Conservation (phyloP, 2,888 invertebrate species). For the Standfussiana lucernea region DNA sequence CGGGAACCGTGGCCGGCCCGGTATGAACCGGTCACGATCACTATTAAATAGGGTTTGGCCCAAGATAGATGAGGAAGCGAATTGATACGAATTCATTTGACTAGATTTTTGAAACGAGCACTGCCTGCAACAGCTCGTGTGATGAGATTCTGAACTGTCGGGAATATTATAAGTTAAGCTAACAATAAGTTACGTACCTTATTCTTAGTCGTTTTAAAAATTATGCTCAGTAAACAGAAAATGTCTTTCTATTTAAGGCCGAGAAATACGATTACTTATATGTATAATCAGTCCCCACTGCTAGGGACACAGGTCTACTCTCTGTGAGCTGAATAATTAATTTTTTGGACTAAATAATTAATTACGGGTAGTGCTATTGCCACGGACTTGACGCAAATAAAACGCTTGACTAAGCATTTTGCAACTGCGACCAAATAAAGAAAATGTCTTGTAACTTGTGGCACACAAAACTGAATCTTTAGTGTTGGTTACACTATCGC, state of each 20-base stretch:
- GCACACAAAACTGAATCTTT: conserved; percentile 48
- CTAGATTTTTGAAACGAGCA: neutral
- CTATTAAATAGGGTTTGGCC: conserved; percentile 28
- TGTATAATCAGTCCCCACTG: neutral
- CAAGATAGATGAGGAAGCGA: conserved; percentile 21
- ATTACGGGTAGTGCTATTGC: neutral
- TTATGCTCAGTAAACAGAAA: neutral
- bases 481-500: conserved; percentile 56
- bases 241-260: neutral
- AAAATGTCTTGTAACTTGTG: conserved; percentile 35
- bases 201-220: neutral
- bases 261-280: neutral
- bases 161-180: neutral
- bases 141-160: neutral
- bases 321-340: neutral
- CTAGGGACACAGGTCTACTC: neutral
- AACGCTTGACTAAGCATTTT: neutral
- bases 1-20: conserved; percentile 40
- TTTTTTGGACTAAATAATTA: neutral
- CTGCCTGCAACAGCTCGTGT: neutral
- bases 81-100: neutral
- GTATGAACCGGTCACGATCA: conserved; percentile 56
- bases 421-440: neutral
- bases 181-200: neutral
- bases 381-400: neutral